A percentile compares a stretch with the other conserved stretches of the same genome.
phyloP scores from a whole-genome alignment of 2,797 vertebrate genomes.

The Crocidura indochinensis region DNA sequence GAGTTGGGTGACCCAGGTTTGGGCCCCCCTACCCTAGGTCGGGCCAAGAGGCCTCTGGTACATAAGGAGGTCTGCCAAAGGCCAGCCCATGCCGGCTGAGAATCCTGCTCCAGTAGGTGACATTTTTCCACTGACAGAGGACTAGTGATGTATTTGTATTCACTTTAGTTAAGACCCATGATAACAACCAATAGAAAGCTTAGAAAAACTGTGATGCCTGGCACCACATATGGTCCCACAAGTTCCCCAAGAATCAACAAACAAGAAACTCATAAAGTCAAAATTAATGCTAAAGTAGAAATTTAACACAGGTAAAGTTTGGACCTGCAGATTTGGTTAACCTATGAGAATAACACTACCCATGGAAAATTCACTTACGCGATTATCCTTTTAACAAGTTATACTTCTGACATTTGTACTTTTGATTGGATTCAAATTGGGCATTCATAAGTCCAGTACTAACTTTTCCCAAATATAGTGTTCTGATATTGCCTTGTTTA shows the following conservation, averaged over 20 bases:
- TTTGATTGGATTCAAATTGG: slow-evolving; percentile 3
- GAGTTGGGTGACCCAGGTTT: too few species aligned
- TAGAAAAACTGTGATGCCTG: background rate
- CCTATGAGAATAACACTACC: background rate
- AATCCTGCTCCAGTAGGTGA: too few species aligned
- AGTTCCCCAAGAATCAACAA: too few species aligned
- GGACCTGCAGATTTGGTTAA: background rate
- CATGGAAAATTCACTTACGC: background rate
- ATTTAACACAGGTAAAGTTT: background rate
- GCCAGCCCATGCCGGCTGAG: too few species aligned
- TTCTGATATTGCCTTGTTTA: background rate
- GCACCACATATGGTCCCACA: too few species aligned
- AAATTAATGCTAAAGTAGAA: slow-evolving; percentile 51
- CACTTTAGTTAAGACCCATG: background rate
- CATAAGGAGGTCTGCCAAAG: too few species aligned
- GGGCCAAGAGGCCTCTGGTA: too few species aligned
- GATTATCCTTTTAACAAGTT: background rate
- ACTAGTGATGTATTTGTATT: slow-evolving; percentile 34
- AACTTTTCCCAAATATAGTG: background rate
- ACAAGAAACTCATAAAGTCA: background rate
- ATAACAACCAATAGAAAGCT: background rate
- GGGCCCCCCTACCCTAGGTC: too few species aligned
- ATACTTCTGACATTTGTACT: background rate
- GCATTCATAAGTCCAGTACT: background rate
- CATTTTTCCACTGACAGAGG: background rate